Evolutionary conservation across 2,888 invertebrate genomes (phyloP), one percentile per base, ranked within the genome.

Genomic region (Thera britannica): DNA sequence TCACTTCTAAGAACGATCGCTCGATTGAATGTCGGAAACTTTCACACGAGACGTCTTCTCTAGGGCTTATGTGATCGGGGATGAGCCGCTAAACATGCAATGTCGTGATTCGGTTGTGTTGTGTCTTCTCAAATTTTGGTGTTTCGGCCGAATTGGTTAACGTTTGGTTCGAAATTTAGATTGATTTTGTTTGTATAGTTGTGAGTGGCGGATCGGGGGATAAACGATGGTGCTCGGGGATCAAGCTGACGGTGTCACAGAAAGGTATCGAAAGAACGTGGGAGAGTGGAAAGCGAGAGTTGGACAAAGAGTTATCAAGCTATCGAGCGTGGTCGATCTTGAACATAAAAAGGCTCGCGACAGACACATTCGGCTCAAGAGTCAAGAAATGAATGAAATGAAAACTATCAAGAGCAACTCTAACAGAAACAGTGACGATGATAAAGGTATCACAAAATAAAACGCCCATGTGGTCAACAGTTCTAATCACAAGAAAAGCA

Each of bases 381-480:
- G 79, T 81, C 83, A 84, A 85, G 87, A 90, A 88, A 91, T 90
- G 88, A 89, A 91, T 92, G 92, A 92, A 91, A 93, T 92, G 92
- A 87, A 62, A 89, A 87, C 91, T 92, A 93, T 90, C 87, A 90
- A 92, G 90, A 92, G 90, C 92, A 92, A 90, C 83, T 83, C 93
- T 93, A 93, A 91, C 87, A 93, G 90, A 91, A 89, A 92, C 86
- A 90, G 92, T 92, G 91, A 90, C 86, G 87, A 88, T 90, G 92
- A 92, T 89, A 91, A 93, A 93, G 90, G 93, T 93, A 93, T 93
- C 93, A 93, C 93, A 93, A 93, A 93, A 90, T 91, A 91, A 93
- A 93, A 91, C 93, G 93, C 93, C 93, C 93, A 88, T 89, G 89
- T 90, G 92, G 81, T 87, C 79, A 77, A 84, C 83, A 81, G 82